Percentiles rank a stretch among this genome's conserved stretches.
Evolutionary conservation across 2,113 vertebrate genomes (phyloP).

Genomic region (Rhodinocichla rosea): DNA sequence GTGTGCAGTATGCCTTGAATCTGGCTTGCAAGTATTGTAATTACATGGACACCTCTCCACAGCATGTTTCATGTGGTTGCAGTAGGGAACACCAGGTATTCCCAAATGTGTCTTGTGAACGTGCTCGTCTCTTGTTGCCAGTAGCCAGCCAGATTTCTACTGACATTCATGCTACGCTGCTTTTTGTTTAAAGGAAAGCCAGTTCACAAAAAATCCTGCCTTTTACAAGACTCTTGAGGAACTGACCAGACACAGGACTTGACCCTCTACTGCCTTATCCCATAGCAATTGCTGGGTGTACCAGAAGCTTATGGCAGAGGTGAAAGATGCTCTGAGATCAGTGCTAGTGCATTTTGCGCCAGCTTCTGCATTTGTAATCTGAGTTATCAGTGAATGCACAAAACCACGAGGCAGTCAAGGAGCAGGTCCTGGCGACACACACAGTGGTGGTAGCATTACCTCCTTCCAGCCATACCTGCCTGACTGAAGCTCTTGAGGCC

Average conservation of each 20-base stretch:
- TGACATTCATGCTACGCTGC: neutral
- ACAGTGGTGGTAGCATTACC: fast-evolving
- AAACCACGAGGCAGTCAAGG: neutral
- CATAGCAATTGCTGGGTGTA: neutral
- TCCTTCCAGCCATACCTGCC: neutral
- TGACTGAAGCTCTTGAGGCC: neutral
- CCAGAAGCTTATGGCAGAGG: neutral
- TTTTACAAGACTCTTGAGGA: neutral
- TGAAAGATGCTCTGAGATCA: neutral
- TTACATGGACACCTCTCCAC: neutral
- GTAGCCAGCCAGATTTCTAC: neutral
- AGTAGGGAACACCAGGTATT: neutral
- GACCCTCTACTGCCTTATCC: slow-evolving; percentile 28
- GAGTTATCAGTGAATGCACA: neutral
- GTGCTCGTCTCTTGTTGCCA: neutral
- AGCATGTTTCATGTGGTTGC: slow-evolving; percentile 9
- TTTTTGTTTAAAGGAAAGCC: neutral
- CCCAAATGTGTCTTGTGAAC: neutral
- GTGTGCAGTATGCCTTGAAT: neutral
- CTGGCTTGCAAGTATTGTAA: neutral
- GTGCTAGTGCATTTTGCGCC: fast-evolving
- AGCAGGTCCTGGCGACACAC: neutral
- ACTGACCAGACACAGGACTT: neutral
- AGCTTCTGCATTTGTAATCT: neutral
- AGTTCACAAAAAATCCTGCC: neutral